These are phyloP conservation scores for Congeria kusceri DNA, from an alignment of 2,888 invertebrate species.

Conservation along the genomic window DNA sequence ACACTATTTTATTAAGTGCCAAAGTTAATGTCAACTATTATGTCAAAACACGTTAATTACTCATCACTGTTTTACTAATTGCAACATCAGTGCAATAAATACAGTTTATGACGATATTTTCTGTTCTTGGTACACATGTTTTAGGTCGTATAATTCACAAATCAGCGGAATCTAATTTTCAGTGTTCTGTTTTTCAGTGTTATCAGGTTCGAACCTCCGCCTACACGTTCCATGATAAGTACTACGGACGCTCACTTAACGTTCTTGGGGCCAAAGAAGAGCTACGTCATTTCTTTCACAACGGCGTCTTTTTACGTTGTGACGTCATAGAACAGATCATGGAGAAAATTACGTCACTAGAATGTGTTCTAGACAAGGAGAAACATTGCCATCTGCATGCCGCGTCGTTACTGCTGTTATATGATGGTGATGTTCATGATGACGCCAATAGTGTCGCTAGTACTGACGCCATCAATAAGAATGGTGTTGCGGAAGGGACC, in stretches of 20 bases:
- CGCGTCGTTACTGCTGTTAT: conserved; percentile 87
- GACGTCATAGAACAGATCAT: conserved; percentile 84
- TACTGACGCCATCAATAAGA: background rate
- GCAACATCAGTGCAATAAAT: too few species aligned
- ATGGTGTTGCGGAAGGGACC: background rate
- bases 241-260: conserved; percentile 86
- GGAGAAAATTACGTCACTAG: conserved; percentile 83
- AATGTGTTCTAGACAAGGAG: conserved; percentile 81
- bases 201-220: conserved; percentile 85
- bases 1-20: too few species aligned
- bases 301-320: conserved; percentile 83
- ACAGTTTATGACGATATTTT: too few species aligned
- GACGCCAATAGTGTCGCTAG: background rate
- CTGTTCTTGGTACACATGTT: too few species aligned
- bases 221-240: conserved; percentile 87
- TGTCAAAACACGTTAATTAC: too few species aligned
- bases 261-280: conserved; percentile 86
- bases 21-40: too few species aligned
- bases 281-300: conserved; percentile 86
- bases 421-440: conserved; percentile 84
- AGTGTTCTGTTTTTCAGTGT: conserved; percentile 82
- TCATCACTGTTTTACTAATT: too few species aligned
- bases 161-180: too few species aligned
- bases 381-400: conserved; percentile 87
- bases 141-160: too few species aligned